Conservation (phyloP, 92 coral and sea anemone species). For the Palythoa caribaeorum region DNA sequence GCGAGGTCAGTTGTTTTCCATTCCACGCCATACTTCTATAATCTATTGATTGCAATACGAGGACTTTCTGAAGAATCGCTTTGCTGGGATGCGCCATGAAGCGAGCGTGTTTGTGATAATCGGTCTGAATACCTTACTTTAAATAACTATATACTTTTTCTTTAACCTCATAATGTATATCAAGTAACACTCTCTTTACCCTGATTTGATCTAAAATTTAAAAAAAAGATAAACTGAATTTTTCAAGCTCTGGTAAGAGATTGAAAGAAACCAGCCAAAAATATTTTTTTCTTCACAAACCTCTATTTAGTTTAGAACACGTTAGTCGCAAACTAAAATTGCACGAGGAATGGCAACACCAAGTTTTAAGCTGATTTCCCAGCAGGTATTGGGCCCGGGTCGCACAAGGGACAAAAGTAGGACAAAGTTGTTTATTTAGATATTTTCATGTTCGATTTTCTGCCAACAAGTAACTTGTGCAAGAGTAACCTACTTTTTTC, state of each 20-base stretch:
- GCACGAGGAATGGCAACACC: too few relatives aligned
- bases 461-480: background rate
- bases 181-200: background rate
- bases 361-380: too few relatives aligned
- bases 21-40: background rate
- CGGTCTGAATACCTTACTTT: background rate
- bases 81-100: background rate
- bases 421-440: too few relatives aligned
- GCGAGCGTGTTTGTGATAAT: background rate
- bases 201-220: background rate
- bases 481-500: background rate
- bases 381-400: background rate
- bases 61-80: background rate
- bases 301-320: too few relatives aligned
- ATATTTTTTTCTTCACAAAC: too few relatives aligned
- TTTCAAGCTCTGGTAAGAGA: background rate
- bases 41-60: background rate
- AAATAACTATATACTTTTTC: background rate
- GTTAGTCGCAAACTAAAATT: too few relatives aligned
- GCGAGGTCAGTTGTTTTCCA: background rate
- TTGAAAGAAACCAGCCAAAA: too few relatives aligned
- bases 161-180: background rate
- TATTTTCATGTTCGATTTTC: too few relatives aligned
- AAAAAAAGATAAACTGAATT: background rate
- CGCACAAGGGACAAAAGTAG: background rate